These are phyloP conservation scores for Drosophila takahashii DNA, from an alignment of 1,140 invertebrate species.

Conservation along the genomic window DNA sequence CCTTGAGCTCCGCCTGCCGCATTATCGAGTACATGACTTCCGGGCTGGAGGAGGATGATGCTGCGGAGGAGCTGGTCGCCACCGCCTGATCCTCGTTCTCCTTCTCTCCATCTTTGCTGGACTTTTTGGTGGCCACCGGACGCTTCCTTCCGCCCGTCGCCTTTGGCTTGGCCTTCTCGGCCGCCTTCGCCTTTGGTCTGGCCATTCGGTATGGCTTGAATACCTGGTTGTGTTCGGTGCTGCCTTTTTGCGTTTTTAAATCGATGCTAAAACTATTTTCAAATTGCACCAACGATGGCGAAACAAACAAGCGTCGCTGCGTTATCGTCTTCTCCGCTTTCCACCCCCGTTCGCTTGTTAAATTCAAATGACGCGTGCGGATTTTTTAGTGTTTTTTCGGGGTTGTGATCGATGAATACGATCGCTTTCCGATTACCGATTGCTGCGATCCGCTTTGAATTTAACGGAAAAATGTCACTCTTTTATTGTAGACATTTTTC, in stretches of 20 bases:
- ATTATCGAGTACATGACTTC: slow-evolving; percentile 85
- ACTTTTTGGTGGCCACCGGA: slow-evolving; percentile 6
- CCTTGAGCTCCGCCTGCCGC: slow-evolving; percentile 87
- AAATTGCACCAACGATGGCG: slow-evolving; percentile 37
- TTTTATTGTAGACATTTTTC: neutral
- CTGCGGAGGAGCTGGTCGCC: neutral
- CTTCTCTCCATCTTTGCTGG: slow-evolving; percentile 43
- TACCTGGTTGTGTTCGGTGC: no score
- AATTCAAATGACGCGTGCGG: slow-evolving; percentile 37
- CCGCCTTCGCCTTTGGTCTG: slow-evolving; percentile 26
- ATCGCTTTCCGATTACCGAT: neutral
- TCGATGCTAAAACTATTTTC: slow-evolving; percentile 7
- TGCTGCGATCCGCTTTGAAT: slow-evolving; percentile 6
- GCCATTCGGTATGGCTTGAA: slow-evolving; percentile 26
- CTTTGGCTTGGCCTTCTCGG: slow-evolving; percentile 9
- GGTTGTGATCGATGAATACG: slow-evolving; percentile 17
- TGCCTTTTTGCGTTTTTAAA: neutral
- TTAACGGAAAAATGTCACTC: neutral
- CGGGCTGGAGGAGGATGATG: neutral
- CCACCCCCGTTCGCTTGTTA: slow-evolving; percentile 62
- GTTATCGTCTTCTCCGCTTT: slow-evolving; percentile 53
- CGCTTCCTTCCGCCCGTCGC: slow-evolving; percentile 11
- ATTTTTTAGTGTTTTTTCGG: slow-evolving; percentile 28
- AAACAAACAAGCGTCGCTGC: slow-evolving; percentile 66
- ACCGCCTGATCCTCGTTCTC: slow-evolving; percentile 41